Evolutionary conservation across 2,113 vertebrate species (phyloP).

Genomic region (Rhinichthys klamathensis): DNA sequence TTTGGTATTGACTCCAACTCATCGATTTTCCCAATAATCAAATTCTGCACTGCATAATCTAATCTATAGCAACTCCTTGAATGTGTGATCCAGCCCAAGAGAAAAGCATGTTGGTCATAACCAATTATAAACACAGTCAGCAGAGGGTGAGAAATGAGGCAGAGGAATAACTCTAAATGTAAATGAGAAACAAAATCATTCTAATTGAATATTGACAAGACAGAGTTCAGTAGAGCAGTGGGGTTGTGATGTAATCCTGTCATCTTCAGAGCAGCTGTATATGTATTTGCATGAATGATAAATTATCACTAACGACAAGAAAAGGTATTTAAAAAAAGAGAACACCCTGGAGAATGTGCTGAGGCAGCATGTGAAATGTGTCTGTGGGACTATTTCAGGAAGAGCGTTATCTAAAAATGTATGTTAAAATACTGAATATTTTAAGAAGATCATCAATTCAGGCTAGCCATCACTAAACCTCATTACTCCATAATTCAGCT

Average conservation of each 20-base stretch:
- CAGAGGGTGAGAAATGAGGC: not conserved
- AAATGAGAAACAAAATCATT: not conserved
- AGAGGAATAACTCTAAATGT: not conserved
- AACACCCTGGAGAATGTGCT: not conserved
- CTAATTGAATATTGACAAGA: not conserved
- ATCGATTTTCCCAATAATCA: too few relatives aligned
- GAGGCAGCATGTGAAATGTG: conserved; percentile 31
- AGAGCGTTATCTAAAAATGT: conserved; percentile 13
- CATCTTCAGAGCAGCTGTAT: not conserved
- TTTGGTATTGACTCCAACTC: not conserved
- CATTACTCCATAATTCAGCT: conserved; percentile 23
- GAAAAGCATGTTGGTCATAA: not conserved
- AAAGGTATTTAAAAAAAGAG: not conserved
- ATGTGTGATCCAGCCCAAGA: not conserved
- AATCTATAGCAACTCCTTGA: not conserved
- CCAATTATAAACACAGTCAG: not conserved
- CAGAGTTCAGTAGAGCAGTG: not conserved
- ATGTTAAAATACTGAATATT: conserved; percentile 38
- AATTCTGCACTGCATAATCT: not conserved
- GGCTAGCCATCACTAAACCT: not conserved
- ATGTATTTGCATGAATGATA: conserved; percentile 3
- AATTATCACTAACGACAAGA: not conserved
- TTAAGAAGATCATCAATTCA: conserved; percentile 8
- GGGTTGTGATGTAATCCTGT: not conserved
- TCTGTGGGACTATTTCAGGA: conserved; percentile 12